Conservation (phyloP, 1,140 invertebrate genomes). For the Contarinia nasturtii region DNA sequence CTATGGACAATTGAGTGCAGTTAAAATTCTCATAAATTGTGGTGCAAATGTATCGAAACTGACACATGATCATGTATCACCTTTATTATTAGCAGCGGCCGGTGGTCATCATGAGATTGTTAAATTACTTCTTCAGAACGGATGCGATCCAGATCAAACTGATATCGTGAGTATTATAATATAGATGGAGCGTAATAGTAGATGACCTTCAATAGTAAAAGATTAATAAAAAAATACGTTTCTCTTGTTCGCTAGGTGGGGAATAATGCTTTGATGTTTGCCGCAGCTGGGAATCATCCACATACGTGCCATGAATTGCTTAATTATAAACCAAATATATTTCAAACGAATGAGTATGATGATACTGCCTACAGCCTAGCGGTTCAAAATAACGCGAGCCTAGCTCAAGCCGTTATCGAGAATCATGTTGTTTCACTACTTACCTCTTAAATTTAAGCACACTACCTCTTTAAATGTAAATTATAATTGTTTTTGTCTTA, state of each 20-base stretch:
- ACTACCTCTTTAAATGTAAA: neutral
- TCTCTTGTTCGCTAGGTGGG: slow-evolving; percentile 43
- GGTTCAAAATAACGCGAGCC: slow-evolving; percentile 23
- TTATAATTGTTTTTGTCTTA: neutral
- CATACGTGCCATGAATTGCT: slow-evolving; percentile 70
- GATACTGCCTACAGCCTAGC: slow-evolving; percentile 68
- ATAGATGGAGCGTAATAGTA: neutral
- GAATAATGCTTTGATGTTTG: slow-evolving; percentile 77
- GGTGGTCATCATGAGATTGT: slow-evolving; percentile 76
- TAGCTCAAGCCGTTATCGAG: slow-evolving; percentile 18
- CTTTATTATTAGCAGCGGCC: slow-evolving; percentile 65
- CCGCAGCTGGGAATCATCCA: slow-evolving; percentile 67
- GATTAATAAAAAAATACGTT: too few species aligned
- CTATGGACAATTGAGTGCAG: slow-evolving; percentile 64
- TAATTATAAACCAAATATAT: slow-evolving; percentile 49
- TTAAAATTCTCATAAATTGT: slow-evolving; percentile 38
- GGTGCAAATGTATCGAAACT: slow-evolving; percentile 53
- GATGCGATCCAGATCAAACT: slow-evolving; percentile 52
- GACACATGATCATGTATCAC: slow-evolving; percentile 60
- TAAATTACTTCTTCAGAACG: slow-evolving; percentile 53
- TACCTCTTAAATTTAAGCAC: slow-evolving; percentile 15
- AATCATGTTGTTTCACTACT: slow-evolving; percentile 8
- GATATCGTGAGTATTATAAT: slow-evolving; percentile 49
- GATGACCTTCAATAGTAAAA: neutral
- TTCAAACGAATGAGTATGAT: slow-evolving; percentile 53